Conservation (phyloP, 2,797 vertebrate genomes). For the Poecilia picta region DNA sequence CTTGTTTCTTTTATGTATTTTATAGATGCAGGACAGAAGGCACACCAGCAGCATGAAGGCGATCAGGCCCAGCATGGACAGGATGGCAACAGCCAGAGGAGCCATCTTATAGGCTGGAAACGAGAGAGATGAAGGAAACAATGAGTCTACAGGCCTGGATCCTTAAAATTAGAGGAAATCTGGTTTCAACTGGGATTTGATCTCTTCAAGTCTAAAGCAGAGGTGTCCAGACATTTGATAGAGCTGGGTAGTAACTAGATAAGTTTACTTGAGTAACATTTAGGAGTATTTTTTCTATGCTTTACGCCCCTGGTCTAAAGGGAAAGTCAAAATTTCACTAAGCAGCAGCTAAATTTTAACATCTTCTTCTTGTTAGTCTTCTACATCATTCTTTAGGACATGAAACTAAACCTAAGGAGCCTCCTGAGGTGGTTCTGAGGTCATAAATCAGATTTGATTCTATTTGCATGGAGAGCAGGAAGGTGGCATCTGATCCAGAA, state of each 20-base stretch:
- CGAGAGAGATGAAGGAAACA: not conserved
- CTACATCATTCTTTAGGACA: not conserved
- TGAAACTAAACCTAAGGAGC: not conserved
- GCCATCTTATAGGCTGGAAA: conserved; percentile 73
- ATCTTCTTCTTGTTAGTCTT: not conserved
- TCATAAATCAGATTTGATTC: not conserved
- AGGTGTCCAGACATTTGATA: not conserved
- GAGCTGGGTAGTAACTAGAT: no score
- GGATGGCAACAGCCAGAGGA: conserved; percentile 67
- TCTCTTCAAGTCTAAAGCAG: not conserved
- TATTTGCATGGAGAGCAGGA: not conserved
- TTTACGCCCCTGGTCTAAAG: not conserved
- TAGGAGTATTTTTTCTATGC: no score
- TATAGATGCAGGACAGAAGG: conserved; percentile 78
- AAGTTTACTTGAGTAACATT: no score
- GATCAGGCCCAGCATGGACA: conserved; percentile 74
- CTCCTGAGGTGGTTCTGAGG: not conserved
- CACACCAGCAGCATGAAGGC: conserved; percentile 79
- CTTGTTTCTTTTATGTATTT: conserved; percentile 72
- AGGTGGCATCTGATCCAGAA: not conserved
- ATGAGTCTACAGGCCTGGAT: conserved; percentile 7
- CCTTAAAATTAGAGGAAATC: not conserved
- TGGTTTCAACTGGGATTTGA: not conserved
- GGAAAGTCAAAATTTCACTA: not conserved
- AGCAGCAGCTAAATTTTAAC: not conserved